Evolutionary conservation across 2,888 invertebrate species (phyloP).

Genomic region (Tetragonisca angustula): DNA sequence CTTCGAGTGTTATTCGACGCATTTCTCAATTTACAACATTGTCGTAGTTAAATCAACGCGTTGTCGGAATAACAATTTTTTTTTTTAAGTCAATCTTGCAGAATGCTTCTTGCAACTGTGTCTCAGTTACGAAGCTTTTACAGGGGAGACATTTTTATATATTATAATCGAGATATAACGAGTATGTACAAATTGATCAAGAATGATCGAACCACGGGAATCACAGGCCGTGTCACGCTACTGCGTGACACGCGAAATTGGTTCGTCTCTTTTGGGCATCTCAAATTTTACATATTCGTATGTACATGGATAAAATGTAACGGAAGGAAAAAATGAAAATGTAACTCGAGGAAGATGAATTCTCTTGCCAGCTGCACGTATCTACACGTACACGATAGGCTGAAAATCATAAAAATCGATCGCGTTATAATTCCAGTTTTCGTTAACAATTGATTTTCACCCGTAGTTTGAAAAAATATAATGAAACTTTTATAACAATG

Average conservation of each 20-base stretch:
- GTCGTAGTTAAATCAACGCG: neutral
- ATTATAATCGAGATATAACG: slow-evolving; percentile 49
- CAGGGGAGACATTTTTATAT: slow-evolving; percentile 29
- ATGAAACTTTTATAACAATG: neutral
- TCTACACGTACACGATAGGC: slow-evolving; percentile 3
- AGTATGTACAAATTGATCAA: slow-evolving; percentile 56
- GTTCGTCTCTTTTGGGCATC: neutral
- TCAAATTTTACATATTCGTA: slow-evolving; percentile 12
- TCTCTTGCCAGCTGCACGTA: slow-evolving; percentile 25
- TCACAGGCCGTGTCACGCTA: neutral
- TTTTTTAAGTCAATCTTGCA: neutral
- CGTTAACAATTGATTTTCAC: too few species aligned
- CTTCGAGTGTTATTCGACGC: neutral
- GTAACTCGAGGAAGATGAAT: neutral
- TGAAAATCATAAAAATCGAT: neutral
- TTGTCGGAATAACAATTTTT: neutral
- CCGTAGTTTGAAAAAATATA: neutral
- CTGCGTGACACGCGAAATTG: neutral
- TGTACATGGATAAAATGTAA: slow-evolving; percentile 12
- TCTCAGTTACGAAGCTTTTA: slow-evolving; percentile 27
- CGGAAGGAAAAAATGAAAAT: neutral
- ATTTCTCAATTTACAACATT: neutral
- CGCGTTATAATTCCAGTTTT: too few species aligned
- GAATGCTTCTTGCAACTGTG: neutral
- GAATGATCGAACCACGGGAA: neutral